Base-by-base conservation (phyloP, 2,888 invertebrate species). In the Meandrusa payeni region DNA sequence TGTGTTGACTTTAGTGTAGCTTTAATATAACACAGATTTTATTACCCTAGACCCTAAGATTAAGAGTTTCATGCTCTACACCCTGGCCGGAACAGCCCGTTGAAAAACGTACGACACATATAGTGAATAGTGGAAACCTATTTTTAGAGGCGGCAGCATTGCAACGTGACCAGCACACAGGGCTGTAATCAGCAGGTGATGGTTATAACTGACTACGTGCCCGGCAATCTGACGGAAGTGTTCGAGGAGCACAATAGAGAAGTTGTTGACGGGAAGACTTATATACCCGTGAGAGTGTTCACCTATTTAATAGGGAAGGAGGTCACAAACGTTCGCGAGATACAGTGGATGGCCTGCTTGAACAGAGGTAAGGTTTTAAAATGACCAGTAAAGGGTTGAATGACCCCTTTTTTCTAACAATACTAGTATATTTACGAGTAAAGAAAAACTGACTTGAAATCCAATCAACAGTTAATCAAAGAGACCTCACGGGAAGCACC, bases 111-210 rank as follows among this genome's bases (percentile, higher is more conserved):
- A n/a, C n/a, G n/a, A n/a, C n/a, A n/a, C n/a, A n/a, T n/a, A n/a
- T n/a, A n/a, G n/a, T n/a, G n/a, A n/a, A n/a, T n/a, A n/a, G n/a
- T n/a, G n/a, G n/a, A n/a, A n/a, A n/a, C n/a, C n/a, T n/a, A n/a
- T n/a, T 13, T 57, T 29, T 57, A 83, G 83, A 68, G 67, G 57
- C 60, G 85, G 37, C 50, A 43, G 7, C 48, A 65, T 3, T 87
- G 87, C 52, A 69, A 76, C 43, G 76, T 83, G 11, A 75, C 69
- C 31, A 76, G 72, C 44, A 67, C 61, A 2, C 88, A 90, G 41
- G 90, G 93, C 19, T 99, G 99, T 70, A 99, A 98, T 81, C 97
- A 97, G 76, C 93, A 97, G 15, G 97, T 99, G 48, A 98, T 99
- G 97, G 83, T 99, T 43, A 93, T 99, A 50, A 98, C 99, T 0